phyloP scores from a whole-genome alignment of 1,140 invertebrate species.

The Tigriopus japonicus region DNA sequence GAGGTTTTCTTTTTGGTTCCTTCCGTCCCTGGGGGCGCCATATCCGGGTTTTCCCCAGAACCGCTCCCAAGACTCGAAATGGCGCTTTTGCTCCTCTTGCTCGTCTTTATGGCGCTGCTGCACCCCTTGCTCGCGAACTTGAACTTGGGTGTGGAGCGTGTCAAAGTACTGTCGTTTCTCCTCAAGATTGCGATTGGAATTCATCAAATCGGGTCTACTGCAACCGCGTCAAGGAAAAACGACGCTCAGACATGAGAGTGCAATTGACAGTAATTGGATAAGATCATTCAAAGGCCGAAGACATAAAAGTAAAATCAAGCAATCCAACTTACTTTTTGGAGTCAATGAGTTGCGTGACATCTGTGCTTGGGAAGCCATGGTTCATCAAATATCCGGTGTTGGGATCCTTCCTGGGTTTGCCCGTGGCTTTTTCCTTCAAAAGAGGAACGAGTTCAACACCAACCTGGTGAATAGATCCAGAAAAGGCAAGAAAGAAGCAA shows the following conservation, averaged over 20 bases:
- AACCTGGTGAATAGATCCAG: constrained; percentile 3
- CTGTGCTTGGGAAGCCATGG: constrained; percentile 12
- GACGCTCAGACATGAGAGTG: too few species aligned
- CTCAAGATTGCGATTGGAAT: constrained; percentile 15
- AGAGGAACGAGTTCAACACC: constrained; percentile 16
- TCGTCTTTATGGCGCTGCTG: neutral
- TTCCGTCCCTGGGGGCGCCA: constrained; percentile 16
- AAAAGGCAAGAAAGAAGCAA: neutral
- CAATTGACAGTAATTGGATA: neutral
- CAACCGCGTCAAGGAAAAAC: too few species aligned
- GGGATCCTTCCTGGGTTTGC: constrained; percentile 17
- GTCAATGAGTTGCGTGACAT: constrained; percentile 17
- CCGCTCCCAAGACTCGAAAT: constrained; percentile 16
- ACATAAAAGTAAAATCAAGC: neutral
- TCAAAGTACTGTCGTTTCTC: constrained; percentile 15
- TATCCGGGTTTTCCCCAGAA: constrained; percentile 19
- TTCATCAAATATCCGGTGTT: constrained; percentile 16
- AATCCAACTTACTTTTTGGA: neutral
- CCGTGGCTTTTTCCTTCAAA: constrained; percentile 15
- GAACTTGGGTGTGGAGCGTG: constrained; percentile 5
- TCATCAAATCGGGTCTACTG: too few species aligned
- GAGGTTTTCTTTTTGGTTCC: constrained; percentile 18
- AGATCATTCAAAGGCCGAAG: neutral
- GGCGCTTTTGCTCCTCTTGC: constrained; percentile 15
- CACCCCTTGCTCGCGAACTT: constrained; percentile 2